Conservation (phyloP, 2,113 vertebrate genomes). For the Apodemus sylvaticus region DNA sequence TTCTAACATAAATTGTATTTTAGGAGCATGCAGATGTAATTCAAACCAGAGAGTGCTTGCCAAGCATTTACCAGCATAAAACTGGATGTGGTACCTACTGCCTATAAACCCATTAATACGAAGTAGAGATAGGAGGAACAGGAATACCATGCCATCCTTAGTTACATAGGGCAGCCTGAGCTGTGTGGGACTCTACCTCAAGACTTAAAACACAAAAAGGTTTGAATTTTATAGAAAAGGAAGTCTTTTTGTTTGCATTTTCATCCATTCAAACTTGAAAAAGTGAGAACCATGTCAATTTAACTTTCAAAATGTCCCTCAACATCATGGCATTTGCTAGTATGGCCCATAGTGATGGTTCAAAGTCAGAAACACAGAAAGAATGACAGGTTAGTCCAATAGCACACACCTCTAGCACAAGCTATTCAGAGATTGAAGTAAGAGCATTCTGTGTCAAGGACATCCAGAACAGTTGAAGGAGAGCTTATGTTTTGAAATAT, state of each 20-base stretch:
- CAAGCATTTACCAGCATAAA: background rate
- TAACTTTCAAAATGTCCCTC: background rate
- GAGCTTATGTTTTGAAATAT: background rate
- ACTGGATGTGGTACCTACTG: background rate
- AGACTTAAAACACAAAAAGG: background rate
- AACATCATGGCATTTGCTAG: background rate
- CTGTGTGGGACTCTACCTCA: background rate
- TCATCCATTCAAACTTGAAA: background rate
- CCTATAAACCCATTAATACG: background rate
- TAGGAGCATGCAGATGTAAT: background rate
- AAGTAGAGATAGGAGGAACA: background rate
- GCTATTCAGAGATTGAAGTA: background rate
- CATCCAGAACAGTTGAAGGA: background rate
- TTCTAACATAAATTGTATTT: background rate
- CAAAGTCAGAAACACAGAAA: background rate
- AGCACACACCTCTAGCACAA: background rate
- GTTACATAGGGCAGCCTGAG: background rate
- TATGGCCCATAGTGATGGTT: background rate
- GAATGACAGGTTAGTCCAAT: too few relatives aligned
- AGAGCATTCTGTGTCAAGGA: background rate
- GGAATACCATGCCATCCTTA: background rate
- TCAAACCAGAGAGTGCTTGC: background rate
- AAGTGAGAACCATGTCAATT: background rate
- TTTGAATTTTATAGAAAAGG: background rate
- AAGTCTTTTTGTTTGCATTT: background rate